Percentiles rank a stretch among this genome's conserved stretches.
Conservation (phyloP, 2,888 invertebrate species). For the Physocephala rufipes region DNA sequence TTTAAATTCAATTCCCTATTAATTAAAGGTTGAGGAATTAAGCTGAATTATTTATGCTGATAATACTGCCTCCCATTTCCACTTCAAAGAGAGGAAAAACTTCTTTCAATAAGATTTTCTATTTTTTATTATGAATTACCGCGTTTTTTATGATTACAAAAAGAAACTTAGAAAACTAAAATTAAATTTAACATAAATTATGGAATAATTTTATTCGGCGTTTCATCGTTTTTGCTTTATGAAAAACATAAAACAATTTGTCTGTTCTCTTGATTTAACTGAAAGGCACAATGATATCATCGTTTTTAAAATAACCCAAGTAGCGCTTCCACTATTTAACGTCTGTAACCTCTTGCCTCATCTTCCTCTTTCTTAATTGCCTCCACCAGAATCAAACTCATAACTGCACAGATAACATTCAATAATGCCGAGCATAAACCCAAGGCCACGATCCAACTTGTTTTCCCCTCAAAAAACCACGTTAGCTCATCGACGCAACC, state of each 20-base stretch:
- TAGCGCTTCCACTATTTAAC: conserved; percentile 45
- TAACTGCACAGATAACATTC: conserved; percentile 78
- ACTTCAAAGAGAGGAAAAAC: too few species aligned
- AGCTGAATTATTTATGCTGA: too few species aligned
- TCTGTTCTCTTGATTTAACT: too few species aligned
- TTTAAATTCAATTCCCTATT: too few species aligned
- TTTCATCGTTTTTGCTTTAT: conserved; percentile 33
- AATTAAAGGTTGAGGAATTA: too few species aligned
- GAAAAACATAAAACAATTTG: conserved; percentile 26
- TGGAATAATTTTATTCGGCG: conserved; percentile 45
- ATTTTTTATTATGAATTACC: not conserved
- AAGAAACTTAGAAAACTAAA: conserved; percentile 37
- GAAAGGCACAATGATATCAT: conserved; percentile 30
- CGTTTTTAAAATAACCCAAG: conserved; percentile 6
- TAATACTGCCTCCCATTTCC: too few species aligned
- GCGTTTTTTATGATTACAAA: conserved; percentile 7
- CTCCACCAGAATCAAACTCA: conserved; percentile 76
- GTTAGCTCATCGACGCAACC: conserved; percentile 89
- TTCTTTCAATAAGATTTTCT: not conserved
- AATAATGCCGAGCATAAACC: conserved; percentile 80
- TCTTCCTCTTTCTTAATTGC: conserved; percentile 81
- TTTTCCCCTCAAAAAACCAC: conserved; percentile 86
- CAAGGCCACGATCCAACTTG: conserved; percentile 84
- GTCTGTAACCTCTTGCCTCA: conserved; percentile 69
- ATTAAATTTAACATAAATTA: conserved; percentile 26